Evolutionary conservation across 2,888 invertebrate genomes (phyloP).

Genomic region (Nezara viridula): DNA sequence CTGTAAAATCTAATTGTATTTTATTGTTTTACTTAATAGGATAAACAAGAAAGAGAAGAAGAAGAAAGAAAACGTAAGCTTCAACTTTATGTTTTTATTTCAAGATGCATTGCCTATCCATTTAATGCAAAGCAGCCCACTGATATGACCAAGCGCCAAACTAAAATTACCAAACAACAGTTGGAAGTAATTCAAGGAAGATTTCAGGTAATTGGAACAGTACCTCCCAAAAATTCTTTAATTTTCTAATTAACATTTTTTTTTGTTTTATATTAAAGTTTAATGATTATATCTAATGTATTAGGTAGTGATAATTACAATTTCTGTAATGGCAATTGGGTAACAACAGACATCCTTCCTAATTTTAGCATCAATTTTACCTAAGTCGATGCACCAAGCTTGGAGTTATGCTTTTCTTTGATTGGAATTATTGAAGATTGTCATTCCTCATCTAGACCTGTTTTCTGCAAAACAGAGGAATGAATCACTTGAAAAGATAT

Average conservation of each 20-base stretch:
- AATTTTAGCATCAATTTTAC: too few relatives aligned
- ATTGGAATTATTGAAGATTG: too few relatives aligned
- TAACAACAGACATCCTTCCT: too few relatives aligned
- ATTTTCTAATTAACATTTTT: background rate
- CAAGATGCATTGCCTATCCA: slow-evolving; percentile 97
- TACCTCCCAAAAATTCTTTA: background rate
- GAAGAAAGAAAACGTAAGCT: slow-evolving; percentile 95
- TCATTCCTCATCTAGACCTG: too few relatives aligned
- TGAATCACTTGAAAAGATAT: too few relatives aligned
- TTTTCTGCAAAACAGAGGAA: too few relatives aligned
- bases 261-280: background rate
- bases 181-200: slow-evolving; percentile 93
- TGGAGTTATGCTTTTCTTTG: too few relatives aligned
- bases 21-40: slow-evolving; percentile 71
- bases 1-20: background rate
- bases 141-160: slow-evolving; percentile 96
- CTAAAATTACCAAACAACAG: slow-evolving; percentile 96
- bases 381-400: too few relatives aligned
- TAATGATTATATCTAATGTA: background rate
- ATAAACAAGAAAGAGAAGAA: slow-evolving; percentile 95
- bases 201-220: slow-evolving; percentile 81
- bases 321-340: too few relatives aligned
- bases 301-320: too few relatives aligned
- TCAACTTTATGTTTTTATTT: slow-evolving; percentile 98
- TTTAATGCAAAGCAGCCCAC: slow-evolving; percentile 99